Conservation (phyloP, 2,888 invertebrate species). For the Sceliomorpha sp. region DNA sequence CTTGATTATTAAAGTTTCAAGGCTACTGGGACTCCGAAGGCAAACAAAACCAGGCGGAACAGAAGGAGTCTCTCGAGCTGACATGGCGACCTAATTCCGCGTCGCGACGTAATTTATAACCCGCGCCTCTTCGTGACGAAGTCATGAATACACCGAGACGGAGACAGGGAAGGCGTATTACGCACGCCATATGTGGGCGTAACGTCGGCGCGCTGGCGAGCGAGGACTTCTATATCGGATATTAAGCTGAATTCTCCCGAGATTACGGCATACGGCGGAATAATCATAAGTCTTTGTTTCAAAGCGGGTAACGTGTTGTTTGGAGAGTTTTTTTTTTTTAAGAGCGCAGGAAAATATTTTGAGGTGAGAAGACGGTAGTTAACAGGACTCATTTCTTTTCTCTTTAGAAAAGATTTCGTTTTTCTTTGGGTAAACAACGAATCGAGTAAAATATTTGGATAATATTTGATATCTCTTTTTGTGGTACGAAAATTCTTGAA, state of each 20-base stretch:
- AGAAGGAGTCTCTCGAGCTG: conserved; percentile 54
- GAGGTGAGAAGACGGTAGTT: too few species aligned
- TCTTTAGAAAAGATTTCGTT: too few species aligned
- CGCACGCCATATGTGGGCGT: conserved; percentile 75
- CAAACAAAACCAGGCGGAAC: conserved; percentile 57
- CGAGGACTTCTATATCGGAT: conserved; percentile 49
- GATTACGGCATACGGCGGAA: conserved; percentile 48
- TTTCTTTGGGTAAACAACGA: too few species aligned
- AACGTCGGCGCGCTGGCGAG: conserved; percentile 15
- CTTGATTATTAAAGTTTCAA: conserved; percentile 58
- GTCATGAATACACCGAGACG: conserved; percentile 51
- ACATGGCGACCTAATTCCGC: conserved; percentile 61
- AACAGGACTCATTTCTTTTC: too few species aligned
- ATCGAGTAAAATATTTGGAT: too few species aligned
- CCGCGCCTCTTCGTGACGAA: conserved; percentile 54
- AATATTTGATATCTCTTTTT: too few species aligned
- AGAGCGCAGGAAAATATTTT: too few species aligned
- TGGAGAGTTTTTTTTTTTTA: conserved; percentile 37
- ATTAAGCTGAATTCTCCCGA: conserved; percentile 52
- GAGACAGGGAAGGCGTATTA: conserved; percentile 62
- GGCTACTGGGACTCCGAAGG: conserved; percentile 49
- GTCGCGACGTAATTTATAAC: conserved; percentile 54
- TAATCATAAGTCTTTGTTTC: conserved; percentile 56
- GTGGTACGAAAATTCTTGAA: too few species aligned
- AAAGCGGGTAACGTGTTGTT: conserved; percentile 32